Evolutionary conservation across 2,113 vertebrate genomes (phyloP).

Genomic region (Siniperca knerii): DNA sequence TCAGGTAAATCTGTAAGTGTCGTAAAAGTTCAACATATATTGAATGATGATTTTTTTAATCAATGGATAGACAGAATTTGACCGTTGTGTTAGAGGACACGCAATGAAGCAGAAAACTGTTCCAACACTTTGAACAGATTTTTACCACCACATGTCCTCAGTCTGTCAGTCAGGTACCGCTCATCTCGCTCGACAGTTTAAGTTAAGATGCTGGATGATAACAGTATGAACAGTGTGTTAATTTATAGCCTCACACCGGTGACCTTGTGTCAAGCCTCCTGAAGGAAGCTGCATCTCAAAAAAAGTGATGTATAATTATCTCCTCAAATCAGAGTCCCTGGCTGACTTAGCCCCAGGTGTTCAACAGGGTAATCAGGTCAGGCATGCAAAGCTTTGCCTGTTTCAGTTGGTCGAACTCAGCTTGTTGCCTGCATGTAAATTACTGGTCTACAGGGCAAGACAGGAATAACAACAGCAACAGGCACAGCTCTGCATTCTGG

Average conservation of each 20-base stretch:
- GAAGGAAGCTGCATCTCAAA: slow-evolving; percentile 12
- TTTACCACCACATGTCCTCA: background rate
- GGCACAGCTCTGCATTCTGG: slow-evolving; percentile 22
- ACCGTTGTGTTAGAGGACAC: background rate
- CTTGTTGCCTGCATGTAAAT: slow-evolving; percentile 62
- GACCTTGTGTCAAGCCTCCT: slow-evolving; percentile 14
- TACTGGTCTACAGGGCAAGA: slow-evolving; percentile 14
- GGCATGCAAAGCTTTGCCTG: slow-evolving; percentile 37
- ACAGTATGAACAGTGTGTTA: slow-evolving; percentile 10
- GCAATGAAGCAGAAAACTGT: background rate
- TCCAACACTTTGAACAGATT: too few relatives aligned
- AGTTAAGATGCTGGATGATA: slow-evolving; percentile 3
- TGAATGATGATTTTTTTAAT: too few relatives aligned
- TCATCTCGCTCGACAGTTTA: background rate
- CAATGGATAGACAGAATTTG: too few relatives aligned
- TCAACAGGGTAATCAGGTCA: slow-evolving; percentile 47
- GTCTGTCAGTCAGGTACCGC: background rate
- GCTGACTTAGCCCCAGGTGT: slow-evolving; percentile 44
- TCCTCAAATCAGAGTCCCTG: slow-evolving; percentile 41
- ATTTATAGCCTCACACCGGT: slow-evolving; percentile 25
- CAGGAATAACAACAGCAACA: slow-evolving; percentile 38
- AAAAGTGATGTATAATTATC: slow-evolving; percentile 39
- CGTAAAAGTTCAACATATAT: too few relatives aligned
- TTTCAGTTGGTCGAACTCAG: slow-evolving; percentile 52
- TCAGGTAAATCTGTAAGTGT: too few relatives aligned